phyloP scores from a whole-genome alignment of 2,888 invertebrate species.

The Cheilosia scutellata region DNA sequence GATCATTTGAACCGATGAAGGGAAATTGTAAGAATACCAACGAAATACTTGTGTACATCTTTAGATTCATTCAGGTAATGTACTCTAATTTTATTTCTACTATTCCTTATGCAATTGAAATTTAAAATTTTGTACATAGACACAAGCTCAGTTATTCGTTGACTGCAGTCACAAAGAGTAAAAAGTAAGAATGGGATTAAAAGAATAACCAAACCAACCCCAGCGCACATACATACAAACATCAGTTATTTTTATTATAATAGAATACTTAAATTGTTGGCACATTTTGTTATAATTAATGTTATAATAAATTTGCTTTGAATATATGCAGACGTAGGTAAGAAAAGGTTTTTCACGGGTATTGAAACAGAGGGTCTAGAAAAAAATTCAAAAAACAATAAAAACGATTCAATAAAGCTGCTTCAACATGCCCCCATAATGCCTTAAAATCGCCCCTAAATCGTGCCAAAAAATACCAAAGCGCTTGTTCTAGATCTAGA shows the following conservation, averaged over 20 bases:
- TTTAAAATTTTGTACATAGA: constrained; percentile 60
- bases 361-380: too few species aligned
- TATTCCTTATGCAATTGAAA: too few species aligned
- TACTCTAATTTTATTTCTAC: too few species aligned
- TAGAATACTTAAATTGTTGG: constrained; percentile 37
- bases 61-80: constrained; percentile 81
- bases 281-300: constrained; percentile 15
- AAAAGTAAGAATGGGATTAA: not conserved
- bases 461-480: too few species aligned
- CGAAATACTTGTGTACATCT: constrained; percentile 82
- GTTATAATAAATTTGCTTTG: constrained; percentile 1
- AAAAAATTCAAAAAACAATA: too few species aligned
- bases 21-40: constrained; percentile 82
- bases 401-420: too few species aligned
- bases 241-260: too few species aligned
- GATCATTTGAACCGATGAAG: constrained; percentile 79
- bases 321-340: not conserved
- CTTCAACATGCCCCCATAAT: too few species aligned
- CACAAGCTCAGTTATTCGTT: constrained; percentile 81
- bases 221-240: constrained; percentile 9
- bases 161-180: constrained; percentile 82
- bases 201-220: not conserved
- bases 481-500: too few species aligned
- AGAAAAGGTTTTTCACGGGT: too few species aligned
- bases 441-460: too few species aligned